These are phyloP conservation scores for Drosophila putrida DNA, from an alignment of 2,888 invertebrate genomes.

Conservation along the genomic window DNA sequence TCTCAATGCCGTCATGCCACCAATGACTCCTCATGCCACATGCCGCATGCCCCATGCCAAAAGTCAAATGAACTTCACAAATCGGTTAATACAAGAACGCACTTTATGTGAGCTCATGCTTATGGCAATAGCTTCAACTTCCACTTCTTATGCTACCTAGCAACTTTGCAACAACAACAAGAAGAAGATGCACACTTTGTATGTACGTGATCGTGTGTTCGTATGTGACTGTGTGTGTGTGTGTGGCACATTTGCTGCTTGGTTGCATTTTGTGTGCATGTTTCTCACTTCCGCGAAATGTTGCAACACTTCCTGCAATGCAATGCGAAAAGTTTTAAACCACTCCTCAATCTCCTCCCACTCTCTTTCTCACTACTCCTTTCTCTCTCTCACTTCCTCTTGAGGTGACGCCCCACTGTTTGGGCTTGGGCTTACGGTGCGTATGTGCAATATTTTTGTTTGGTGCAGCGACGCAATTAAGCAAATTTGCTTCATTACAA, in stretches of 20 bases:
- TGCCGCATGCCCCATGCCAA: slow-evolving; percentile 13
- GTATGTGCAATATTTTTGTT: slow-evolving; percentile 67
- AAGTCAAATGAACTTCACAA: slow-evolving; percentile 60
- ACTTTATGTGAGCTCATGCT: slow-evolving; percentile 43
- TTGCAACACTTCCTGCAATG: slow-evolving; percentile 68
- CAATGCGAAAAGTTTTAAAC: slow-evolving; percentile 56
- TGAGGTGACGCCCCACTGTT: slow-evolving; percentile 9
- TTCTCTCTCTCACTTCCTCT: not conserved
- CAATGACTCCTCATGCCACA: not conserved
- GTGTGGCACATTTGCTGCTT: slow-evolving; percentile 63
- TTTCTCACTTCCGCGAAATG: slow-evolving; percentile 67
- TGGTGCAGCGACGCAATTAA: slow-evolving; percentile 66
- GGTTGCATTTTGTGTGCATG: slow-evolving; percentile 65
- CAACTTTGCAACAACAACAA: slow-evolving; percentile 34
- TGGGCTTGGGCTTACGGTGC: slow-evolving; percentile 38
- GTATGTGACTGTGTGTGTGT: slow-evolving; percentile 30
- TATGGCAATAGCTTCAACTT: slow-evolving; percentile 10
- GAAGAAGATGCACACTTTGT: slow-evolving; percentile 19
- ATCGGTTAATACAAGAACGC: slow-evolving; percentile 55
- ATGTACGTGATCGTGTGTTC: not conserved
- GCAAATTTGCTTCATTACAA: slow-evolving; percentile 71
- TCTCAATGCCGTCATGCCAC: slow-evolving; percentile 1
- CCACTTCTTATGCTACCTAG: slow-evolving; percentile 27
- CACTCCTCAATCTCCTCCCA: slow-evolving; percentile 3
- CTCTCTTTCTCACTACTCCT: not conserved